Conservation (phyloP, 2,888 invertebrate species). For the Thymelicus sylvestris region DNA sequence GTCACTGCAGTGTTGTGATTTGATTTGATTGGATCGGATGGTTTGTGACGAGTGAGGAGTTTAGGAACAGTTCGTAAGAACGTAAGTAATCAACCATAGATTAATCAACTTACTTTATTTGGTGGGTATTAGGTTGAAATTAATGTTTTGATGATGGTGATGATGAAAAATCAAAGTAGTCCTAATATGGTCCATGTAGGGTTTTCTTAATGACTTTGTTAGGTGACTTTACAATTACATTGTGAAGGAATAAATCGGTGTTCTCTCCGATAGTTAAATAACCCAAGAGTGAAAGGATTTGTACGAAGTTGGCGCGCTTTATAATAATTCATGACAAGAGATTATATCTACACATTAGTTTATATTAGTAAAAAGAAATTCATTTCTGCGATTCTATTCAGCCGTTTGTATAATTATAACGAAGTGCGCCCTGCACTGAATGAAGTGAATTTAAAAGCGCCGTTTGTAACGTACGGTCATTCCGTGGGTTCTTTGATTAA, state of each 20-base stretch:
- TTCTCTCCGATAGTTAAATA: neutral
- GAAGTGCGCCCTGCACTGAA: constrained; percentile 36
- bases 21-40: constrained; percentile 59
- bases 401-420: constrained; percentile 40
- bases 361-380: constrained; percentile 35
- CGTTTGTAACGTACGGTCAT: constrained; percentile 33
- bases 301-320: neutral
- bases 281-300: neutral
- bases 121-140: too few relatives aligned
- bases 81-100: too few relatives aligned
- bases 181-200: too few relatives aligned
- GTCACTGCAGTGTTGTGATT: constrained; percentile 50
- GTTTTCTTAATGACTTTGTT: too few relatives aligned
- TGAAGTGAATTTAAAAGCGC: constrained; percentile 42
- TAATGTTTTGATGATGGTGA: too few relatives aligned
- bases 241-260: too few relatives aligned
- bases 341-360: neutral
- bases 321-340: neutral
- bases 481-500: constrained; percentile 46
- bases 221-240: too few relatives aligned
- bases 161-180: too few relatives aligned
- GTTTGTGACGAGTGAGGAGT: constrained; percentile 43
- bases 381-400: constrained; percentile 38
- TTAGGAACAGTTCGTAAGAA: neutral
- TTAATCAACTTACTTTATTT: too few relatives aligned